These are phyloP conservation scores for Trematocara stigmaticum DNA, from an alignment of 2,113 vertebrate genomes.

Conservation along the genomic window DNA sequence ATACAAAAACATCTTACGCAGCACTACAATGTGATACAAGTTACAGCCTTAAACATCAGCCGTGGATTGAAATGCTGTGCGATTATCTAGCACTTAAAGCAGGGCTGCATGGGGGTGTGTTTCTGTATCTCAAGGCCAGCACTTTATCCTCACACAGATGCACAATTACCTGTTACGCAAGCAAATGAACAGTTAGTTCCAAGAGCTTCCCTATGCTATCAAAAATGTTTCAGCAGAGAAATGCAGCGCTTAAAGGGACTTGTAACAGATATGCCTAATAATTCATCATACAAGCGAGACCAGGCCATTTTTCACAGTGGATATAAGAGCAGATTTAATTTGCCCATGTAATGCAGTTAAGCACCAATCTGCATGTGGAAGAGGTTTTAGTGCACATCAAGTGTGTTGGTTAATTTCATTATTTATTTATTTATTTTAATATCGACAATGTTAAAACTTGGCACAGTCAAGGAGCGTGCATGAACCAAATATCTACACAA, in stretches of 20 bases:
- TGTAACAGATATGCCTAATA: not conserved
- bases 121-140: not conserved
- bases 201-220: slow-evolving; percentile 3
- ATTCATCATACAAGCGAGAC: slow-evolving; percentile 13
- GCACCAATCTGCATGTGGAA: not conserved
- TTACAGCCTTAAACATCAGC: not conserved
- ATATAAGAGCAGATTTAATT: slow-evolving; percentile 6
- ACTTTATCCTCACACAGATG: not conserved
- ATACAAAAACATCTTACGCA: not conserved
- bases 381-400: not conserved
- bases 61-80: not conserved
- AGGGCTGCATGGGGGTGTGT: not conserved
- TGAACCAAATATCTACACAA: not conserved
- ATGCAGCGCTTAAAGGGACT: not conserved
- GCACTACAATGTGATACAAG: not conserved
- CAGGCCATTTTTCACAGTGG: not conserved
- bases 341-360: not conserved
- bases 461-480: not conserved
- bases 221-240: slow-evolving; percentile 6
- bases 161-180: slow-evolving; percentile 18
- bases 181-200: slow-evolving; percentile 9
- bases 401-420: not conserved
- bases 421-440: not conserved
- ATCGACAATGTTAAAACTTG: not conserved
- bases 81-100: not conserved